These are phyloP conservation scores for Antitype chi DNA, from an alignment of 2,888 invertebrate species.

Conservation along the genomic window DNA sequence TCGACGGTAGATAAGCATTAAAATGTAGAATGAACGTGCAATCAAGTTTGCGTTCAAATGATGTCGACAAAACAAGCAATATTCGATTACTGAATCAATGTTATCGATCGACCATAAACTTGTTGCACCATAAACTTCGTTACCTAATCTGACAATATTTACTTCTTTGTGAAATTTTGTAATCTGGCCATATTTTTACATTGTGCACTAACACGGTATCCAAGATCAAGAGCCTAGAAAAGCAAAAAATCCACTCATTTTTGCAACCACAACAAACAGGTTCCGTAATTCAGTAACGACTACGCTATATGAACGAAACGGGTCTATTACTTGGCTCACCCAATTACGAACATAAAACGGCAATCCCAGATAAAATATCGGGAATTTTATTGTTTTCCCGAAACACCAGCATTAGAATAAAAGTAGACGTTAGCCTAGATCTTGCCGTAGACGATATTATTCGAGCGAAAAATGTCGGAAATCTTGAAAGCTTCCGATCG, in stretches of 20 bases:
- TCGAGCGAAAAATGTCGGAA: constrained; percentile 76
- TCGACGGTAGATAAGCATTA: not conserved
- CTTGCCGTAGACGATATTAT: constrained; percentile 65
- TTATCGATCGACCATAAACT: not conserved
- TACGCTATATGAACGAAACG: constrained; percentile 9
- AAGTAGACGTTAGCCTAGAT: constrained; percentile 58
- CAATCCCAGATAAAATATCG: constrained; percentile 32
- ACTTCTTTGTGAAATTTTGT: not conserved
- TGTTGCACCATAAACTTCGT: not conserved
- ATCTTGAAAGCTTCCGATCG: constrained; percentile 83
- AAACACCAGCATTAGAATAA: constrained; percentile 56
- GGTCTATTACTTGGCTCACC: constrained; percentile 9
- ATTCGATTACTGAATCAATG: not conserved
- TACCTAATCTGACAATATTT: no score
- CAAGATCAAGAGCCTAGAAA: not conserved
- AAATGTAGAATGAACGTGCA: not conserved
- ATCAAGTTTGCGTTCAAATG: not conserved
- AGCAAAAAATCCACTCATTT: not conserved
- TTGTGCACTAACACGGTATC: no score
- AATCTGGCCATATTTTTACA: not conserved
- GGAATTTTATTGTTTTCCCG: constrained; percentile 48
- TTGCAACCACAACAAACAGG: not conserved
- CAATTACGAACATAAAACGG: constrained; percentile 43
- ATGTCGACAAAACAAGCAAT: not conserved
- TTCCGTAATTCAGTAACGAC: constrained; percentile 14